These are phyloP conservation scores for Slavum lentiscoides DNA, from an alignment of 2,888 invertebrate genomes.

Conservation along the genomic window DNA sequence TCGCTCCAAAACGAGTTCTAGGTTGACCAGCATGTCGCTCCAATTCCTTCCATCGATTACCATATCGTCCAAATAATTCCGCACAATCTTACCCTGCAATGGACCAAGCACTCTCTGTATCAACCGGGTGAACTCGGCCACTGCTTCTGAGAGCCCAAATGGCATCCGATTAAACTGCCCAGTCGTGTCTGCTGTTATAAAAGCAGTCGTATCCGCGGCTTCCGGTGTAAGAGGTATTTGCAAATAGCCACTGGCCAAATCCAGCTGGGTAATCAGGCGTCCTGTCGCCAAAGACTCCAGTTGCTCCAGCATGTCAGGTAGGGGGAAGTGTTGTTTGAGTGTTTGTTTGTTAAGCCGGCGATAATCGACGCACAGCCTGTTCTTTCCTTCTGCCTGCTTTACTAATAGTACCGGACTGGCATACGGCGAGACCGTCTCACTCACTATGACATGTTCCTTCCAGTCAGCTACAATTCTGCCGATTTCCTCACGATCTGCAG, in stretches of 20 bases:
- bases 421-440: not conserved
- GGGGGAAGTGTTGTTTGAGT: not conserved
- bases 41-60: not conserved
- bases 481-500: not conserved
- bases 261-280: not conserved
- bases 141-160: not conserved
- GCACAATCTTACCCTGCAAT: not conserved
- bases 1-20: not conserved
- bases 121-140: slow-evolving; percentile 50
- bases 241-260: slow-evolving; percentile 32
- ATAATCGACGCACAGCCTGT: not conserved
- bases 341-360: not conserved
- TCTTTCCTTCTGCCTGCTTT: not conserved
- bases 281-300: not conserved
- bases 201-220: not conserved
- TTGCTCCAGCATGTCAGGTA: not conserved
- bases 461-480: not conserved
- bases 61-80: not conserved
- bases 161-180: slow-evolving; percentile 27
- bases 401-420: slow-evolving; percentile 15
- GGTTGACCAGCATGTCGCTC: not conserved
- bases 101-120: slow-evolving; percentile 46
- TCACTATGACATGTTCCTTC: not conserved
- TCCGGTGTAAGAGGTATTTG: not conserved
- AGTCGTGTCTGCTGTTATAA: not conserved